Conservation (phyloP, 1,140 invertebrate species). For the Neelides sp. region DNA sequence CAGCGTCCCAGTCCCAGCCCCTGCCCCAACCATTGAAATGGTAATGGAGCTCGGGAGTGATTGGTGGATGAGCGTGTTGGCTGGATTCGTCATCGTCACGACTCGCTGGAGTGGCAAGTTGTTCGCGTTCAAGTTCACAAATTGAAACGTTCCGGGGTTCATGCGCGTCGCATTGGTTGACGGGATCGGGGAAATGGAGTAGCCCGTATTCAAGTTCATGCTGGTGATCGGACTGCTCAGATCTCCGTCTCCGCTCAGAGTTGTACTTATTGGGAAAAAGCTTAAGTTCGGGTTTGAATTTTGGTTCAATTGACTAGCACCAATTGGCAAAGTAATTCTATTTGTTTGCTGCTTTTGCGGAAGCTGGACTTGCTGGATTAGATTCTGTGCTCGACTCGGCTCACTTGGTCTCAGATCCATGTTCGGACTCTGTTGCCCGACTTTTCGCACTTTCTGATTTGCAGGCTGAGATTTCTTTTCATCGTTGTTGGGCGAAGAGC, state of each 20-base stretch:
- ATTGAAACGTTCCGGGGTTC: neutral
- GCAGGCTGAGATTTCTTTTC: conserved; percentile 18
- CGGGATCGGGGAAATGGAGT: conserved; percentile 22
- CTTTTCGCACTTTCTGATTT: conserved; percentile 10
- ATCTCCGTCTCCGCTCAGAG: neutral
- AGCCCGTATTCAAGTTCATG: conserved; percentile 20
- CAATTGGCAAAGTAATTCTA: neutral
- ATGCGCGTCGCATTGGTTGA: conserved; percentile 1
- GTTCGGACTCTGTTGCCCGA: conserved; percentile 39
- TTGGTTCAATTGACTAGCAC: conserved; percentile 22
- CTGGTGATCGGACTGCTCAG: neutral
- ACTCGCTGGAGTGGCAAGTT: neutral
- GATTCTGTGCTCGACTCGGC: conserved; percentile 37
- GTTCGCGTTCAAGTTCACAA: neutral
- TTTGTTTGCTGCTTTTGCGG: neutral
- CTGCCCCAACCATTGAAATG: conserved; percentile 16
- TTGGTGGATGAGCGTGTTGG: conserved; percentile 17
- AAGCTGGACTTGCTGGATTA: neutral
- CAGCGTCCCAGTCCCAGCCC: neutral
- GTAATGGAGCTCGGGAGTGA: conserved; percentile 23
- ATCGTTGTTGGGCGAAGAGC: conserved; percentile 10
- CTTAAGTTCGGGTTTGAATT: conserved; percentile 19
- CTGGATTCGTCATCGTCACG: no score
- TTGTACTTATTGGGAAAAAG: conserved; percentile 14
- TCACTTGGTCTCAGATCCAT: conserved; percentile 42